Evolutionary conservation across 2,888 invertebrate species (phyloP).

Genomic region (Plutella xylostella): DNA sequence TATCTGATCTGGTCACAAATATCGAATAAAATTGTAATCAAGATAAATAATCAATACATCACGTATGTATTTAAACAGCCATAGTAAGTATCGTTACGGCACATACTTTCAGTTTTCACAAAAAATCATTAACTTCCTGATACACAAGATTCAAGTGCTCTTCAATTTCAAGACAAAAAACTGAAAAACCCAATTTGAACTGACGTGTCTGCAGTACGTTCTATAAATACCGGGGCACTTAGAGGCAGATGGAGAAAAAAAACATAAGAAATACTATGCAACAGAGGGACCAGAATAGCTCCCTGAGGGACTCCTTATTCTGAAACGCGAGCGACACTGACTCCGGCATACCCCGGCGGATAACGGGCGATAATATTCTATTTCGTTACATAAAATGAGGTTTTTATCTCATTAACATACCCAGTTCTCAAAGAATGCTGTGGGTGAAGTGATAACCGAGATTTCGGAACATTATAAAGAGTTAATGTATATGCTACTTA

Average conservation of each 20-base stretch:
- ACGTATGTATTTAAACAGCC: too few species aligned
- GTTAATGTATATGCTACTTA: too few species aligned
- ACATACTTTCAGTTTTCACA: not conserved
- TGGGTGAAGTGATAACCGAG: too few species aligned
- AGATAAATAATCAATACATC: too few species aligned
- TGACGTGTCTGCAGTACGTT: not conserved
- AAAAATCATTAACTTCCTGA: conserved; percentile 7
- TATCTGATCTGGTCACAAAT: too few species aligned
- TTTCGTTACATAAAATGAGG: not conserved
- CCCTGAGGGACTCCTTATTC: conserved; percentile 58
- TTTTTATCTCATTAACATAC: not conserved
- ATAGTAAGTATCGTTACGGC: too few species aligned
- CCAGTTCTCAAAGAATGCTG: too few species aligned
- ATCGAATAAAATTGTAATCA: too few species aligned
- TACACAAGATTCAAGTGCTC: conserved; percentile 4
- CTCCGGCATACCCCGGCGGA: conserved; percentile 27
- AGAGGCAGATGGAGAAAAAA: conserved; percentile 32
- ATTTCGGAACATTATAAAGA: too few species aligned
- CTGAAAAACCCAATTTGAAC: not conserved
- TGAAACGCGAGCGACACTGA: conserved; percentile 43
- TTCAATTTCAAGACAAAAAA: not conserved
- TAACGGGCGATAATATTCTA: conserved; percentile 10
- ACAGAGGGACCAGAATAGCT: conserved; percentile 56
- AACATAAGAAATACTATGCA: conserved; percentile 42
- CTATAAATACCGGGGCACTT: conserved; percentile 56